Base-by-base conservation (phyloP, 2,797 vertebrate genomes). In the Danio albolineatus region DNA sequence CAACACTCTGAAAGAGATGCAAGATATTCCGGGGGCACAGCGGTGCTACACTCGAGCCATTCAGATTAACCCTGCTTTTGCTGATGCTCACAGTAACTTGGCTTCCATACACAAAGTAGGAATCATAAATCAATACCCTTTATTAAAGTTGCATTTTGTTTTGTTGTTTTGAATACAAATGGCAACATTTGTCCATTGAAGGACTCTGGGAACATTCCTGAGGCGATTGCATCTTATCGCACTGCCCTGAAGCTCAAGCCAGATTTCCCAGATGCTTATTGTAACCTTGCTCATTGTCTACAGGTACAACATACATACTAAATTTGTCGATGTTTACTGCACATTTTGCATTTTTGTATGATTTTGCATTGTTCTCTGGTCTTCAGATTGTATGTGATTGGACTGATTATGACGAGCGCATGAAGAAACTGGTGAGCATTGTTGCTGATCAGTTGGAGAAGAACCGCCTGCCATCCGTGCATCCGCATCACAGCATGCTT, bases 201-300 rank as follows among this genome's bases (percentile, higher is more conserved):
- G 98, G 98, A 99, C 93, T 99, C 98, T 83, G 98, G 98, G 86
- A 99, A 99, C 91, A 99, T 99, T 87, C 98, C 98, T 86, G 98
- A 99, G 91, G 98, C 98, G 77, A 99, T 99, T 88, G 97, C 98
- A 59, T 99, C 98, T 19, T 99, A 99, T 82, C 96, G 97, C 71
- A 99, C 98, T 56, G 98, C 98, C 86, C 93, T 99, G 90, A 99
- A 99, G 89, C 95, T 99, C 82, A 99, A 99, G 85, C 98, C 98
- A 0, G 98, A 99, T 88, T 99, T 99, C 86, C 98, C 98, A 79
- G 98, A 99, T 89, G 98, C 98, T 59, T 99, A 99, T 82, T 99
- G 98, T 90, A 99, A 99, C 88, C 91, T 99, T 92, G 98, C 98
- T 54, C 98, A 99, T 89, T 99, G 98, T 86, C 91, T 99, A 53